Base-by-base conservation (phyloP, 2,113 vertebrate genomes). In the Hippolais icterina region DNA sequence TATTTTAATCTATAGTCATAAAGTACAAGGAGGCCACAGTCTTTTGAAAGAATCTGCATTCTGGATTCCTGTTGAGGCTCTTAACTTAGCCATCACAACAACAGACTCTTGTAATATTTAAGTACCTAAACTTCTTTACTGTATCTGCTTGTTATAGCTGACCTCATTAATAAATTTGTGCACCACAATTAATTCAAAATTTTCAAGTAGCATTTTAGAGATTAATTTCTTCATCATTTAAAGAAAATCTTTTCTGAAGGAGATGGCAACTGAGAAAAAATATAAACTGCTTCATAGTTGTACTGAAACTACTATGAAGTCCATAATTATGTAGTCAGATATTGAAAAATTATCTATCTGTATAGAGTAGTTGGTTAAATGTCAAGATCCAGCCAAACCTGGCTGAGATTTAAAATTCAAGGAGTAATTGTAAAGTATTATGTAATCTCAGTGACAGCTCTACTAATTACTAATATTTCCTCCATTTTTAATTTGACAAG, bases 291-390 rank as follows among this genome's bases (percentile, higher is more conserved):
- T 80, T 86, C 23, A 35, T 76, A 89, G 53, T 82, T 79, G 27
- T 64, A 53, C 72, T 85, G 69, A 85, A 87, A 94, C 53, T 64
- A 11, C 81, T 79, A 17, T 49, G 19, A 89, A 69, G 37, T 87
- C 50, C 56, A 11, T 96, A 96, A 96, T 96, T 96, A 95, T 72
- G 47, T 65, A 91, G 87, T 93, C 87, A 96, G 83, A 49, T 85
- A 76, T 5, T 91, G 65, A 93, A 94, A 93, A 95, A 79, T 71
- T 87, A 66, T 12, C 49, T 83, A 13, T 53, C 65, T 56, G 6
- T 42, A 44, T 39, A 52, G 13, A 65, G 25, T 16, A 57, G 33
- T 64, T 89, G n/a, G 44, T 87, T 87, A 60, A 57, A 84, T 85
- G 79, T 87, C 31, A 91, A 81, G 41, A 82, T 79, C 28, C 50